These are phyloP conservation scores for Ferrisia virgata DNA, from an alignment of 2,888 invertebrate species.

Conservation along the genomic window DNA sequence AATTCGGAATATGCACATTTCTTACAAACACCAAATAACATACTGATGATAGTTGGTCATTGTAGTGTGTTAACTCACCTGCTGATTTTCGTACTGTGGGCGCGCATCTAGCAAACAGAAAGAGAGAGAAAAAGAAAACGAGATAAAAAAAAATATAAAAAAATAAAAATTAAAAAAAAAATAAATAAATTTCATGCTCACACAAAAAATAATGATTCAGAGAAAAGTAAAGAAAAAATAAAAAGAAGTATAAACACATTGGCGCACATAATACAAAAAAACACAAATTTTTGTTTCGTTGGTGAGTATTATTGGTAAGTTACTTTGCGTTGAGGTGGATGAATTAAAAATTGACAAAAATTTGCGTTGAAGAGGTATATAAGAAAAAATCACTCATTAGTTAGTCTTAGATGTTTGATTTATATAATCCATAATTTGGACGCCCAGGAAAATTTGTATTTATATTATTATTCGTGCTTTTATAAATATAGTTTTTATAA, in stretches of 20 bases:
- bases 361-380: too few species aligned
- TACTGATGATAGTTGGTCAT: constrained; percentile 32
- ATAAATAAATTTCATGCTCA: constrained; percentile 43
- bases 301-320: background rate
- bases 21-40: constrained; percentile 35
- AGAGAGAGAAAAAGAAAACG: constrained; percentile 51
- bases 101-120: constrained; percentile 51
- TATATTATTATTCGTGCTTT: too few species aligned
- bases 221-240: background rate
- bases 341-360: too few species aligned
- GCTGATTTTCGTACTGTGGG: constrained; percentile 51
- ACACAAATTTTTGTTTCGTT: background rate
- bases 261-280: constrained; percentile 11
- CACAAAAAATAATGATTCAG: constrained; percentile 33
- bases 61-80: constrained; percentile 50
- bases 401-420: too few species aligned
- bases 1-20: constrained; percentile 33
- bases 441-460: too few species aligned
- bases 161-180: constrained; percentile 43
- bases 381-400: too few species aligned
- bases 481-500: too few species aligned
- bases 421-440: too few species aligned
- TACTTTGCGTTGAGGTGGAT: too few species aligned
- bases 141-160: constrained; percentile 50
- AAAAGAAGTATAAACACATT: background rate